Conservation (phyloP, 2,113 vertebrate genomes). For the Loxodonta africana region DNA sequence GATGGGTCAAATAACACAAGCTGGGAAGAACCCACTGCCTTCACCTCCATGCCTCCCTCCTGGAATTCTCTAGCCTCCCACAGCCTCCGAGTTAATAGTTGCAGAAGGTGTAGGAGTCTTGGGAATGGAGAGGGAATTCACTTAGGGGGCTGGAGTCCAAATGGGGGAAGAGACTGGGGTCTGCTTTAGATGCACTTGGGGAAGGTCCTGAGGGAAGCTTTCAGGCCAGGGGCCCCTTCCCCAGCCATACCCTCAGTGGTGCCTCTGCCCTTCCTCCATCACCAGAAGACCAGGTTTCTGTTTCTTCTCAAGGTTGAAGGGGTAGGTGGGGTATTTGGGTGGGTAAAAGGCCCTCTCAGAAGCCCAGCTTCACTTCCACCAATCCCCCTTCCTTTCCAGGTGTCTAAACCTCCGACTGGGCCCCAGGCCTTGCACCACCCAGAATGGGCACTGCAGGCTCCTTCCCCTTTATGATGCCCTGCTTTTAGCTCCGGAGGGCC, state of each 20-base stretch:
- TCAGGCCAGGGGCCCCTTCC: neutral
- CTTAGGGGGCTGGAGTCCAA: neutral
- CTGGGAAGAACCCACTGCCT: neutral
- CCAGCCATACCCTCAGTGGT: neutral
- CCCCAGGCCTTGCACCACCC: neutral
- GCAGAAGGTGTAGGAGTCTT: neutral
- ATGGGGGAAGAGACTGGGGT: neutral
- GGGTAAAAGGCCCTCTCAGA: neutral
- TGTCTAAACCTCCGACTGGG: neutral
- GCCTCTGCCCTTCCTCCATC: neutral
- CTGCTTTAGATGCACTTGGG: neutral
- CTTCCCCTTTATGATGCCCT: constrained; percentile 81
- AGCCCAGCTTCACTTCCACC: neutral
- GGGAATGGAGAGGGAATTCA: neutral
- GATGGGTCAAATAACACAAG: neutral
- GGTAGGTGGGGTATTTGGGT: neutral
- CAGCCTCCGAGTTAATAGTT: neutral
- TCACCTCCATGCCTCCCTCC: neutral
- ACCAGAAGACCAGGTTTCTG: neutral
- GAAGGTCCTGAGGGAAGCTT: neutral
- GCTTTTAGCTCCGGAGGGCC: constrained; percentile 86
- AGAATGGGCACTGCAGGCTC: neutral
- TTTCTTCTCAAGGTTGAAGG: neutral
- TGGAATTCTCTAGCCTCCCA: neutral
- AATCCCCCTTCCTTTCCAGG: neutral